A percentile compares a stretch with the other conserved stretches of the same genome.
These are phyloP conservation scores for Cyclopterus lumpus DNA, from an alignment of 2,797 vertebrate genomes.

Conservation along the genomic window DNA sequence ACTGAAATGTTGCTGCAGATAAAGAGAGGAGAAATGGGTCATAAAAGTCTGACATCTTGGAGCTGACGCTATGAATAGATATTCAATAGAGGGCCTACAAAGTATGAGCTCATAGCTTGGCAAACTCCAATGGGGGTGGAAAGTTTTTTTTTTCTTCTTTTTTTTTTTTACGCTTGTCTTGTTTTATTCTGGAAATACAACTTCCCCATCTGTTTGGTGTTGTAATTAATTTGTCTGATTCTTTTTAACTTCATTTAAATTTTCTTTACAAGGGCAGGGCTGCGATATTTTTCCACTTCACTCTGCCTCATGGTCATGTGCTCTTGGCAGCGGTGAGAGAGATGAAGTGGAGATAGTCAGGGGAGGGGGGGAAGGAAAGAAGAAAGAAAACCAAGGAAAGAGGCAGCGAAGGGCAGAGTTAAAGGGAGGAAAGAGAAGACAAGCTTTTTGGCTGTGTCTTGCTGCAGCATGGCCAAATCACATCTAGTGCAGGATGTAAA, in stretches of 20 bases:
- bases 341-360: slow-evolving; percentile 38
- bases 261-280: slow-evolving; percentile 68
- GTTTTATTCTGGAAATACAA: slow-evolving; percentile 78
- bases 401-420: slow-evolving; percentile 26
- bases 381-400: slow-evolving; percentile 21
- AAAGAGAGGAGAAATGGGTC: slow-evolving; percentile 74
- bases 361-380: slow-evolving; percentile 25
- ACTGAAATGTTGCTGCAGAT: slow-evolving; percentile 74
- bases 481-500: slow-evolving; percentile 80
- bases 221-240: slow-evolving; percentile 75
- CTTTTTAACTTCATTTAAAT: slow-evolving; percentile 61
- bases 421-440: slow-evolving; percentile 57
- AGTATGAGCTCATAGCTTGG: slow-evolving; percentile 79
- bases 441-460: slow-evolving; percentile 60
- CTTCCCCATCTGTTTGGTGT: slow-evolving; percentile 78
- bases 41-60: slow-evolving; percentile 74
- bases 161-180: slow-evolving; percentile 62
- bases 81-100: slow-evolving; percentile 70
- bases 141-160: slow-evolving; percentile 3
- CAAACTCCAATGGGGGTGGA: slow-evolving; percentile 35
- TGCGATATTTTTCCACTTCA: slow-evolving; percentile 68
- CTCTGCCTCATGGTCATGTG: slow-evolving; percentile 71
- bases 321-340: slow-evolving; percentile 54
- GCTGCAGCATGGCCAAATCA: slow-evolving; percentile 63
- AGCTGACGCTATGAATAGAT: slow-evolving; percentile 79